Conservation (phyloP, 2,888 invertebrate species). For the Plebejus argus region DNA sequence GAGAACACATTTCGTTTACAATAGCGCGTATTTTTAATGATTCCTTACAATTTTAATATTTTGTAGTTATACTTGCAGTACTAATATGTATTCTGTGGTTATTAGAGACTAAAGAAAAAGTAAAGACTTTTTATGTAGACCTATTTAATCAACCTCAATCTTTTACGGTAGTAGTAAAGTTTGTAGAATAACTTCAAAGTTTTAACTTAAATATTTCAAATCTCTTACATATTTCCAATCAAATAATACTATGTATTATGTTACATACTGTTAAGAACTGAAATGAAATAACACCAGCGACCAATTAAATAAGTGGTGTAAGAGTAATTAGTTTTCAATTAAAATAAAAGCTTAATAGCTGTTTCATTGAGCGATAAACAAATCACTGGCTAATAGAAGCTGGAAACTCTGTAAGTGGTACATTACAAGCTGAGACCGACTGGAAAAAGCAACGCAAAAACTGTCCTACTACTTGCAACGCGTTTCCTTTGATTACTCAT, state of each 20-base stretch:
- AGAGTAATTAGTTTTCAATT: slow-evolving; percentile 5
- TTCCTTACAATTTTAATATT: no score
- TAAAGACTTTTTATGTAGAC: no score
- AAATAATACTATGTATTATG: not conserved
- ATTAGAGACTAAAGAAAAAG: no score
- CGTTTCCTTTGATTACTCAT: not conserved
- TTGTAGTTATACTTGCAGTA: no score
- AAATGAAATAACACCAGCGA: not conserved
- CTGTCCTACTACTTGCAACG: not conserved
- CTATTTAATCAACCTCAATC: no score
- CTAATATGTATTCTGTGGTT: no score
- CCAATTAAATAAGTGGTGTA: slow-evolving; percentile 11
- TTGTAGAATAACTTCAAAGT: no score
- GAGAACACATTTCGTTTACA: no score
- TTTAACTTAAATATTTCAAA: no score
- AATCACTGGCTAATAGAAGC: slow-evolving; percentile 10
- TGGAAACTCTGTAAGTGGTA: slow-evolving; percentile 26
- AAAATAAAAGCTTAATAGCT: slow-evolving; percentile 17
- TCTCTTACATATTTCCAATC: not conserved
- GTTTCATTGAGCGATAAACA: slow-evolving; percentile 22
- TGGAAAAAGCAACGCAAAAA: slow-evolving; percentile 12
- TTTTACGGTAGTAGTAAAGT: no score
- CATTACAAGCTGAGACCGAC: not conserved
- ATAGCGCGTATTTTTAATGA: no score
- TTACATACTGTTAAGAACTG: not conserved